Evolutionary conservation across 2,797 vertebrate genomes (phyloP), one percentile per base, ranked within the genome.

Genomic region (Glossophaga mutica): DNA sequence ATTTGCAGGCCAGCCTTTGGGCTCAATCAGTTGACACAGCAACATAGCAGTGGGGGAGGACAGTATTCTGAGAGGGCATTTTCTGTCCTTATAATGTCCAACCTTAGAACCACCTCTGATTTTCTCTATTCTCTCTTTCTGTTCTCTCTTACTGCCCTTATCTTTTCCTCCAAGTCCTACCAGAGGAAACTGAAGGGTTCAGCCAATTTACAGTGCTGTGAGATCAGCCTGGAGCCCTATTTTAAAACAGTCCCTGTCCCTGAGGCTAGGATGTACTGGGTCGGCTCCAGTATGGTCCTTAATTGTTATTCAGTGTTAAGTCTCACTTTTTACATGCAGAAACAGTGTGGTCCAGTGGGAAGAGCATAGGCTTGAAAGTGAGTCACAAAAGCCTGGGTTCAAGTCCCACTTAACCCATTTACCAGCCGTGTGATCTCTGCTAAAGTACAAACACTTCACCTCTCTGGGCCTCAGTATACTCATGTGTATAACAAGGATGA

Each of bases 1-100:
- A 94, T 90, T 97, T 97, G 83, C 92, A 97, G 48, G 21, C 52
- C 34, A 93, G 73, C 24, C 95, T 97, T 79, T 93, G 87, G 57
- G 78, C n/a, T 87, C 91, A 92, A 95, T 97, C 88, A 62, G 93
- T 22, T 95, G 93, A 96, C 77, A 85, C 18, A 88, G 55, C 90
- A 96, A 87, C 5, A 3, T 46, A 32, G 22, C 16, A 2, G 90
- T 29, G 0, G 77, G 12, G 39, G 44, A 91, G 67, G 37, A 67
- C 29, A 18, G 57, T 68, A 48, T 68, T 79, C 22, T 34, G 16
- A 46, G 50, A 86, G 39, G 29, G 70, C 2, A 34, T 82, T 84
- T 68, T 94, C 65, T 85, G 91, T 96, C 73, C 94, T 79, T 73
- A 48, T 21, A 52, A 65, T 9, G 21, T 67, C 42, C 42, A 67